These are phyloP conservation scores for Sebastes steindachneri DNA, from an alignment of 2,797 vertebrate species.

Conservation along the genomic window DNA sequence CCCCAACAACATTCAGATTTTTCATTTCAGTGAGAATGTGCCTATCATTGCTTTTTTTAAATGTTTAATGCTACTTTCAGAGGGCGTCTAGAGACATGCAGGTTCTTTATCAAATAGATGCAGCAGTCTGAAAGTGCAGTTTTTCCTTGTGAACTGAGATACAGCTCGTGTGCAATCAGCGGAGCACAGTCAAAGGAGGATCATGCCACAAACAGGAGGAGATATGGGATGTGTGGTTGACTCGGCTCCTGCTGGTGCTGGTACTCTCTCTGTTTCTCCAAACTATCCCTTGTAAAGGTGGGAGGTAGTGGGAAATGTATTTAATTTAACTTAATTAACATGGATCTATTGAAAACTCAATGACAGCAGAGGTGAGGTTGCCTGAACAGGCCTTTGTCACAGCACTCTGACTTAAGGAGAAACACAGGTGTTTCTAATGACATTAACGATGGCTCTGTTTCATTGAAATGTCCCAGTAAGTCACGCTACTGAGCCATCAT, in stretches of 20 bases:
- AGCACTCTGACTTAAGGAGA: background rate
- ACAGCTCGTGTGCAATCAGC: background rate
- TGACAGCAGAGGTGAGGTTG: background rate
- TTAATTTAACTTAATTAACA: background rate
- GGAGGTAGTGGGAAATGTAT: background rate
- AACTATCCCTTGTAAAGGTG: background rate
- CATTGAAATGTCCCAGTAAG: background rate
- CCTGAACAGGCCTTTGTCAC: background rate
- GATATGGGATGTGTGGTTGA: background rate
- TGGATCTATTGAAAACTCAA: background rate
- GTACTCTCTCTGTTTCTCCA: too few relatives aligned
- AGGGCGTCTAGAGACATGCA: background rate
- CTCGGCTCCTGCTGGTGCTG: background rate
- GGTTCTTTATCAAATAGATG: slow-evolving; percentile 18
- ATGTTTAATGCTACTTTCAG: background rate
- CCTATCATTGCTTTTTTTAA: background rate
- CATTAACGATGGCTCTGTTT: slow-evolving; percentile 1
- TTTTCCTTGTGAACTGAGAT: background rate
- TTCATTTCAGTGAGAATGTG: background rate
- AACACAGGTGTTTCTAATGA: background rate
- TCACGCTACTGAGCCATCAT: background rate
- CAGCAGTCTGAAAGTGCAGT: background rate
- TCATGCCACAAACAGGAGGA: slow-evolving; percentile 8
- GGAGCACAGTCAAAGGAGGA: slow-evolving; percentile 11
- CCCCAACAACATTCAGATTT: background rate